A percentile compares a stretch with the other conserved stretches of the same genome.
Conservation (phyloP, 2,797 vertebrate genomes). For the Myotis myotis region DNA sequence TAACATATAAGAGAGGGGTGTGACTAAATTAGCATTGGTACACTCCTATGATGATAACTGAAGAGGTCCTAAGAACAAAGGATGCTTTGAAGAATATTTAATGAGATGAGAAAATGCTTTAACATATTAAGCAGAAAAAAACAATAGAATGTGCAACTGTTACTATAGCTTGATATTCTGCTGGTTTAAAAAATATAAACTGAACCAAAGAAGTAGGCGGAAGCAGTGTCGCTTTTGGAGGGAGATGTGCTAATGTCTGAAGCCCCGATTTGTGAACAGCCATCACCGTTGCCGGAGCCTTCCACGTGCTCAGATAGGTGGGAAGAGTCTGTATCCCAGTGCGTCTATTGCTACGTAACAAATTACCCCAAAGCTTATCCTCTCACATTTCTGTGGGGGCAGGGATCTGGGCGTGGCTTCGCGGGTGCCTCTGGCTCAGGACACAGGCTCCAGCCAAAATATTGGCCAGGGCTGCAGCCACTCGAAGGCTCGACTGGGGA, state of each 20-base stretch:
- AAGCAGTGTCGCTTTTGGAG: neutral
- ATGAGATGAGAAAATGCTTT: constrained; percentile 4
- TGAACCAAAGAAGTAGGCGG: neutral
- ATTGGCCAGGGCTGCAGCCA: neutral
- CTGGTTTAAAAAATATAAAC: constrained; percentile 50
- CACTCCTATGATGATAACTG: neutral
- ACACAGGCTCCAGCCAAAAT: neutral
- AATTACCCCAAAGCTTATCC: neutral
- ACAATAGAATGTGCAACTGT: neutral
- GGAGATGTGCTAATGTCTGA: neutral
- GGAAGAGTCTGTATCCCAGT: neutral
- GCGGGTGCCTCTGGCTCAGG: neutral
- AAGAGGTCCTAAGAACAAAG: neutral
- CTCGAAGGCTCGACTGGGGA: fast-evolving
- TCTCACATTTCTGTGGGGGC: neutral
- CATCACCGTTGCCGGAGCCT: neutral
- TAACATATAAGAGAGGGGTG: neutral
- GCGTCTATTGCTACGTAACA: neutral
- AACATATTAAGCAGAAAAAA: neutral
- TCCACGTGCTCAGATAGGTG: no score
- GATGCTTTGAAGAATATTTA: constrained; percentile 31
- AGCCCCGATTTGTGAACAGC: neutral
- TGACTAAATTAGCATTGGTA: neutral
- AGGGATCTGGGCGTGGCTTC: neutral
- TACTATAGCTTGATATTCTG: neutral